Base-by-base conservation (phyloP, 1,140 invertebrate species). In the Lutraria rhynchaena region DNA sequence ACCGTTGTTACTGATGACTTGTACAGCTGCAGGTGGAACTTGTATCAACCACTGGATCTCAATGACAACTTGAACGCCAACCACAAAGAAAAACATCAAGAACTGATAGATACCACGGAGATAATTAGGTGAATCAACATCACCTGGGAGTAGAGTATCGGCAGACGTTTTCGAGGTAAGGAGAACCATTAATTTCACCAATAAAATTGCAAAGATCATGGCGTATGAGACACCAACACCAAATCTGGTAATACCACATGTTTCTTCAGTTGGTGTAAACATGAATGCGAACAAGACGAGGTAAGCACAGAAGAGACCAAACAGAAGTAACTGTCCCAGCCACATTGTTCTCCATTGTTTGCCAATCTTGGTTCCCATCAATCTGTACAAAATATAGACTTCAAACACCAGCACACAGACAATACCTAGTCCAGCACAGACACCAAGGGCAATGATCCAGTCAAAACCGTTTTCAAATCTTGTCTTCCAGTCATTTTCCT, bases 131-230 rank as follows among this genome's bases (percentile, higher is more conserved):
- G 96, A 95, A 89, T 98, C 97, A 0, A 85, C 74, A 57, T 91
- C 90, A 13, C 86, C 87, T 5, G 87, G 82, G 11, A 90, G 49
- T 17, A 89, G 71, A 29, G 84, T 87, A 13, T 81, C 82, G 24
- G 86, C 86, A 0, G 84, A 83, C 0, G 83, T 85, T 83, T 89
- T 90, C 46, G 98, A 94, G 85, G 96, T 97, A 81, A 98, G 95
- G 51, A 98, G 94, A 89, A 98, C 98, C 58, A 98, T 96, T 89
- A 97, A 96, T 92, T 99, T 99, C 78, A 99, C 97, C 71, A 99
- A 94, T 31, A 99, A 94, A 0, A 97, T 96, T 19, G 96, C 96
- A 90, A 98, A 99, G 27, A 98, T 95, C n/a, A 98, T 93, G 19
- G 96, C 95, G 85, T 97, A 97, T 3, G 96, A 95, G 19, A 98